These are phyloP conservation scores for Limnephilus marmoratus DNA, from an alignment of 2,888 invertebrate species.

Conservation along the genomic window DNA sequence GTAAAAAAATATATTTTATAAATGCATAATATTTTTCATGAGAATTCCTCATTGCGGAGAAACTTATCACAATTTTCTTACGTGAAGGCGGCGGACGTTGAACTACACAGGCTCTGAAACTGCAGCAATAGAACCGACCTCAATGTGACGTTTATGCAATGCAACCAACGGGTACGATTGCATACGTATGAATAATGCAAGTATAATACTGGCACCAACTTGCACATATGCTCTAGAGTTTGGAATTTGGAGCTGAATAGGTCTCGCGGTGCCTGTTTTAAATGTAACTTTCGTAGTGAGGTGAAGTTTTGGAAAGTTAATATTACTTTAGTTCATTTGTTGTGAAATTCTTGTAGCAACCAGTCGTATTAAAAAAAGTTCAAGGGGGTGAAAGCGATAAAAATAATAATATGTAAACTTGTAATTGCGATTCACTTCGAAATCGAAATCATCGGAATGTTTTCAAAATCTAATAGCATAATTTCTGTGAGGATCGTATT, in stretches of 20 bases:
- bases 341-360: not conserved
- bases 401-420: too few species aligned
- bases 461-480: too few species aligned
- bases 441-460: too few species aligned
- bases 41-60: too few species aligned
- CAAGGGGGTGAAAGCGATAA: not conserved
- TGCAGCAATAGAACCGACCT: not conserved
- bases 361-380: not conserved
- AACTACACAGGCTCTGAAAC: not conserved
- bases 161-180: not conserved
- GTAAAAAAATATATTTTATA: too few species aligned
- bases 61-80: too few species aligned
- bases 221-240: not conserved
- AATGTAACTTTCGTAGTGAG: not conserved
- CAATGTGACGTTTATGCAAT: not conserved
- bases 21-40: too few species aligned
- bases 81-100: too few species aligned
- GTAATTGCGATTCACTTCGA: too few species aligned
- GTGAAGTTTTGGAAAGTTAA: not conserved
- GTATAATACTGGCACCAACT: not conserved
- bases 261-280: not conserved
- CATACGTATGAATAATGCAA: not conserved
- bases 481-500: too few species aligned
- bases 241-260: not conserved
- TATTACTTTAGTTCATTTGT: not conserved